phyloP scores from a whole-genome alignment of 2,797 vertebrate genomes.

The Morus bassanus region DNA sequence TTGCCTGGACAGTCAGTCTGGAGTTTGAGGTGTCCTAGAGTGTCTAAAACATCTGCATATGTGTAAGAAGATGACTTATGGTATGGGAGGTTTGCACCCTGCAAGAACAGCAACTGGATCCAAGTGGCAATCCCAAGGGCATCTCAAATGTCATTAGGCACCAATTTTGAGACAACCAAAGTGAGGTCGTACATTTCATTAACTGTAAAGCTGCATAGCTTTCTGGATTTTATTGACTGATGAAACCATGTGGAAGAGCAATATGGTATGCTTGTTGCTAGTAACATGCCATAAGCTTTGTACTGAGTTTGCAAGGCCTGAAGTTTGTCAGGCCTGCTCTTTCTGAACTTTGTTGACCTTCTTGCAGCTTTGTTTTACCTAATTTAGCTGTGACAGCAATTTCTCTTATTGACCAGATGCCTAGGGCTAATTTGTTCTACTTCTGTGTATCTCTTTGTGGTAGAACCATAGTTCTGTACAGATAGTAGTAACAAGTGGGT shows the following conservation, averaged over 20 bases:
- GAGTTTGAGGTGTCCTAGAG: not conserved
- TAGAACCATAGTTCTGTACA: not conserved
- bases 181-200: not conserved
- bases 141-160: not conserved
- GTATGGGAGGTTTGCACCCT: not conserved
- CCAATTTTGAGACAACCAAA: not conserved
- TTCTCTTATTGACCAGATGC: not conserved
- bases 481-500: not conserved
- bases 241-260: not conserved
- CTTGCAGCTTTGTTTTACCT: not conserved
- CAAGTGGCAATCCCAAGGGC: not conserved
- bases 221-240: not conserved
- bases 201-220: not conserved
- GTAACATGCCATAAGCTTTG: not conserved
- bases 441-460: not conserved
- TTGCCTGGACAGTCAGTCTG: not conserved
- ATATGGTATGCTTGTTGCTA: not conserved
- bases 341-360: not conserved
- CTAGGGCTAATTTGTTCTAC: not conserved
- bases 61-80: not conserved
- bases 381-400: not conserved
- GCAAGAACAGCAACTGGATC: not conserved
- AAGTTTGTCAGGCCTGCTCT: not conserved
- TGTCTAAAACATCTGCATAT: not conserved
- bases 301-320: not conserved